Evolutionary conservation across 2,888 invertebrate species (phyloP).

Genomic region (Dicyrtoma fusca): DNA sequence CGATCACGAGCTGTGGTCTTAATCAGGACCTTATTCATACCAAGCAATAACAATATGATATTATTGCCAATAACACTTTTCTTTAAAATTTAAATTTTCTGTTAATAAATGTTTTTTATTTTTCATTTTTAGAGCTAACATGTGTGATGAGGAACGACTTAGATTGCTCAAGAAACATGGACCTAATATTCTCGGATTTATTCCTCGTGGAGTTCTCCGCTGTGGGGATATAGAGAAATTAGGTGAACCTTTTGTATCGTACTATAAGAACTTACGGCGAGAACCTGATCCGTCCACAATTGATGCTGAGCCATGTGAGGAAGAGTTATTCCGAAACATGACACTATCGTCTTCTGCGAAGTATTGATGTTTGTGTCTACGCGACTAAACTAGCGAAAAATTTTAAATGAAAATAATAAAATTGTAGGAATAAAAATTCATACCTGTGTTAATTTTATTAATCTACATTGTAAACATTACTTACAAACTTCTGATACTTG

Average conservation of each 20-base stretch:
- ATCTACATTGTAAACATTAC: too few relatives aligned
- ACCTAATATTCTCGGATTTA: constrained; percentile 64
- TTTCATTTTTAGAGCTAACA: constrained; percentile 49
- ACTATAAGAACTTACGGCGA: constrained; percentile 44
- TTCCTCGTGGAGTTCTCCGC: constrained; percentile 65
- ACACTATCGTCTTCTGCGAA: constrained; percentile 30
- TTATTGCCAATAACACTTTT: too few relatives aligned
- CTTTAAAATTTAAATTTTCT: not conserved
- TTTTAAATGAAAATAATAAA: too few relatives aligned
- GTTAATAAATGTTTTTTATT: too few relatives aligned
- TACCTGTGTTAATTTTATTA: too few relatives aligned
- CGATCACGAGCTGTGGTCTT: too few relatives aligned
- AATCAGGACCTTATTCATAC: too few relatives aligned
- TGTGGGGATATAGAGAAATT: constrained; percentile 48
- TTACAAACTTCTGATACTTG: too few relatives aligned
- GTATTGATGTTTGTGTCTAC: too few relatives aligned
- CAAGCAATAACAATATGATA: too few relatives aligned
- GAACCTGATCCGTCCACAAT: constrained; percentile 50
- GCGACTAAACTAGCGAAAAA: too few relatives aligned
- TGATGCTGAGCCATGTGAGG: constrained; percentile 48
- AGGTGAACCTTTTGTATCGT: constrained; percentile 53
- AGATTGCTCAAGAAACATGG: constrained; percentile 66
- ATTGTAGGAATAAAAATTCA: too few relatives aligned
- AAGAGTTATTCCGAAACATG: constrained; percentile 41
- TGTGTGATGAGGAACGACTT: constrained; percentile 66